These are phyloP conservation scores for Holcopasites calliopsidis DNA, from an alignment of 1,140 invertebrate species.

Conservation along the genomic window DNA sequence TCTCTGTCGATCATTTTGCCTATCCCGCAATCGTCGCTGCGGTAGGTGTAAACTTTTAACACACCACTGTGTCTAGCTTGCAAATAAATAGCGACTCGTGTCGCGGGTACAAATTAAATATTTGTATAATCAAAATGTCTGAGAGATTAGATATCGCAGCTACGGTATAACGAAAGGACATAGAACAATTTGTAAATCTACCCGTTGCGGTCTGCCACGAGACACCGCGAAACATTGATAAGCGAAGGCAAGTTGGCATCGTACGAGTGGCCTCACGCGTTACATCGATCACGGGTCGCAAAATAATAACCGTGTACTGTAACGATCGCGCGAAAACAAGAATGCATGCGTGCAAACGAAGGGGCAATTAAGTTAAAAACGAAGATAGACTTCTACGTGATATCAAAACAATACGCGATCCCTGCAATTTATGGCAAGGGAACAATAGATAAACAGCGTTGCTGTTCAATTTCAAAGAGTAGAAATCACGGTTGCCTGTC, in stretches of 20 bases:
- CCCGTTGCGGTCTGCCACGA: background rate
- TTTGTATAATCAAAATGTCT: background rate
- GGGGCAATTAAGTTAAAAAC: background rate
- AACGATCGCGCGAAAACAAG: background rate
- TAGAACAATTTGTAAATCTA: too few species aligned
- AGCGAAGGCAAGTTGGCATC: background rate
- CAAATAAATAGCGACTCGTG: background rate
- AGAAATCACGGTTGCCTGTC: background rate
- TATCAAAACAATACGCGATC: background rate
- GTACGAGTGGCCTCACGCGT: background rate
- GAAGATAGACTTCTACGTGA: background rate
- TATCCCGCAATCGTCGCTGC: background rate
- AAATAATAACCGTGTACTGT: too few species aligned
- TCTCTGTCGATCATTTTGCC: background rate
- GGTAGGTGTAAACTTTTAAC: background rate
- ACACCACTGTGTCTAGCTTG: background rate
- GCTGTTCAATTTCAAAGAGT: background rate
- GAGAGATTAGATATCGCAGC: background rate
- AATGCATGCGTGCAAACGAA: background rate
- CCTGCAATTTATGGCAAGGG: background rate
- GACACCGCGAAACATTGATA: background rate
- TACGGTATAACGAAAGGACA: too few species aligned
- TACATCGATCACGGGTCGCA: too few species aligned
- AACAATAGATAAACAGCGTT: background rate
- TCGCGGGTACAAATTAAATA: background rate